Evolutionary conservation across 2,888 invertebrate species (phyloP).

Genomic region (Trissoscelio sp.): DNA sequence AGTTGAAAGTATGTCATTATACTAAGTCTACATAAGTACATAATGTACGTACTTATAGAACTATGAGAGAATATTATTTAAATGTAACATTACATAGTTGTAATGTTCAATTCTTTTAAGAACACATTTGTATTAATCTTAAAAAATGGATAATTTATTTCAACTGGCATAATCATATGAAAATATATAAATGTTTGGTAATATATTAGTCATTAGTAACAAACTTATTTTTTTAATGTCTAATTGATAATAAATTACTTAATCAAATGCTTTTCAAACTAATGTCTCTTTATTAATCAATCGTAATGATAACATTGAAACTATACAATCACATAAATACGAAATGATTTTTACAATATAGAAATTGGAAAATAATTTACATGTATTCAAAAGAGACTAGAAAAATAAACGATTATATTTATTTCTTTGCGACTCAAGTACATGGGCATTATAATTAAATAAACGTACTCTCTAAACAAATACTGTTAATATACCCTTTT

Average conservation of each 20-base stretch:
- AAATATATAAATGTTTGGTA: no score
- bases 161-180: no score
- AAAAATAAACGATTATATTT: slow-evolving; percentile 64
- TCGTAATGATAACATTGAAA: slow-evolving; percentile 27
- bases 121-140: background rate
- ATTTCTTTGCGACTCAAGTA: slow-evolving; percentile 51
- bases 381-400: slow-evolving; percentile 56
- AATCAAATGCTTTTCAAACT: background rate
- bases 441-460: slow-evolving; percentile 32
- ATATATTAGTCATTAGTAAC: no score
- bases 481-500: slow-evolving; percentile 34
- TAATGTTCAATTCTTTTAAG: no score
- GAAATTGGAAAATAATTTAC: slow-evolving; percentile 25
- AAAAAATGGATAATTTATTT: slow-evolving; percentile 1
- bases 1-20: no score
- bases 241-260: slow-evolving; percentile 3
- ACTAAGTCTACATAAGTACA: no score
- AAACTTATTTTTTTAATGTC: no score
- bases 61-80: no score
- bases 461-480: slow-evolving; percentile 31
- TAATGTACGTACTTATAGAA: no score
- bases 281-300: slow-evolving; percentile 32
- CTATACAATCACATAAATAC: slow-evolving; percentile 40
- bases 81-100: no score
- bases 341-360: slow-evolving; percentile 39